Conservation (phyloP, 1,140 invertebrate genomes). For the Pseudomyrmex cubaensis region DNA sequence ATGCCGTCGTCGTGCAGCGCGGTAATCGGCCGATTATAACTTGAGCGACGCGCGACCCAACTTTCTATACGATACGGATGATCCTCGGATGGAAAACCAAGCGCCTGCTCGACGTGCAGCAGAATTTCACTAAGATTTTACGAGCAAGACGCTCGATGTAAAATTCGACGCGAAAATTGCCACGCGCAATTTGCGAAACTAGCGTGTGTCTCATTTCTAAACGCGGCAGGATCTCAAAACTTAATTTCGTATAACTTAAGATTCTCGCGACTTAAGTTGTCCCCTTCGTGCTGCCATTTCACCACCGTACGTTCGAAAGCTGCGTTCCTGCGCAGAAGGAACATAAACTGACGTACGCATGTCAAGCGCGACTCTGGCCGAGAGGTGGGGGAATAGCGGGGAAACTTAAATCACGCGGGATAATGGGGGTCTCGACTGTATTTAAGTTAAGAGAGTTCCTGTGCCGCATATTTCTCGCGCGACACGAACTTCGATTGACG, state of each 20-base stretch:
- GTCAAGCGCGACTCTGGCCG: too few relatives aligned
- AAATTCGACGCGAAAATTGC: conserved; percentile 18
- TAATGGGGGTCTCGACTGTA: too few relatives aligned
- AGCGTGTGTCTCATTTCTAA: background rate
- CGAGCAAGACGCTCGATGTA: conserved; percentile 1
- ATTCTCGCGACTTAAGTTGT: too few relatives aligned
- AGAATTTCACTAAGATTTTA: conserved; percentile 38
- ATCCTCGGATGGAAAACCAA: conserved; percentile 29
- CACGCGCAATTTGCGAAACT: conserved; percentile 32
- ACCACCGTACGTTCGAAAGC: background rate
- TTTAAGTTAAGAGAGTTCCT: too few relatives aligned
- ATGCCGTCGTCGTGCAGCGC: conserved; percentile 11
- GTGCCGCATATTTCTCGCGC: too few relatives aligned
- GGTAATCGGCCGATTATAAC: conserved; percentile 48
- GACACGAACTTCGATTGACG: conserved; percentile 7
- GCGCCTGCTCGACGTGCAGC: background rate
- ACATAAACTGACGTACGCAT: too few relatives aligned
- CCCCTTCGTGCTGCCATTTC: background rate
- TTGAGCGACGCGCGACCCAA: conserved; percentile 41
- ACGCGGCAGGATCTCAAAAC: too few relatives aligned
- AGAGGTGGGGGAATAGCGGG: too few relatives aligned
- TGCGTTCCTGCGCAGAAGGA: too few relatives aligned
- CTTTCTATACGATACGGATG: conserved; percentile 50
- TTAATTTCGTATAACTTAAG: too few relatives aligned
- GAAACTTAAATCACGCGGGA: too few relatives aligned